phyloP scores from a whole-genome alignment of 53 echinoderm and acorn worm species.

The Zoroaster sp. region DNA sequence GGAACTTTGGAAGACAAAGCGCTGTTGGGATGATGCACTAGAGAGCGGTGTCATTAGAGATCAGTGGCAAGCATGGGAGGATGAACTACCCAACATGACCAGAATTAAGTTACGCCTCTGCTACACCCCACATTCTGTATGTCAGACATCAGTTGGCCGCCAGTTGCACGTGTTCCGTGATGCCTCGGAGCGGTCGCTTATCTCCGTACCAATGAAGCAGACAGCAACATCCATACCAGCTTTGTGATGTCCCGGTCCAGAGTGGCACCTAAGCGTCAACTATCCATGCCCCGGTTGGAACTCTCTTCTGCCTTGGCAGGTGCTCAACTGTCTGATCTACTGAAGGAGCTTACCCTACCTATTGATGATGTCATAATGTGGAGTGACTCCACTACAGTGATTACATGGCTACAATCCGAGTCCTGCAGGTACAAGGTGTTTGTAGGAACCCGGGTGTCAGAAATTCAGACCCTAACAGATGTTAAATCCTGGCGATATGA shows the following conservation, averaged over 20 bases:
- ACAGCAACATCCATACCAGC: too few species aligned
- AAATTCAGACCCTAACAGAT: too few species aligned
- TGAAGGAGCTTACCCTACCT: too few species aligned
- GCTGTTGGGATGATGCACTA: conserved; percentile 5
- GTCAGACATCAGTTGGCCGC: background rate
- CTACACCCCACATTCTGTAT: background rate
- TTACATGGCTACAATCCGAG: too few species aligned
- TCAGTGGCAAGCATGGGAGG: conserved; percentile 38
- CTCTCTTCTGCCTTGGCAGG: too few species aligned
- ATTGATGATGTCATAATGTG: too few species aligned
- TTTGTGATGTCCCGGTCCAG: background rate
- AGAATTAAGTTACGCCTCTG: conserved; percentile 13
- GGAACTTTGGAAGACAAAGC: conserved; percentile 1
- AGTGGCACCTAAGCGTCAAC: background rate
- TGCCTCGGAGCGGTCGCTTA: background rate
- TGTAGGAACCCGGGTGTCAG: too few species aligned
- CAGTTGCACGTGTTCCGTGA: background rate
- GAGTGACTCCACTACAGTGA: too few species aligned
- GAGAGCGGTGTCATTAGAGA: background rate
- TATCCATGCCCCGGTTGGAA: background rate
- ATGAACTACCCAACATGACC: conserved; percentile 12
- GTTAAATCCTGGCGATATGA: too few species aligned
- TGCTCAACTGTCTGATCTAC: too few species aligned
- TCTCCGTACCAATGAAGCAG: background rate
- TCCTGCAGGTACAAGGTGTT: too few species aligned